A percentile compares a stretch with the other conserved stretches of the same genome.
Evolutionary conservation across 2,797 vertebrate genomes (phyloP).

Genomic region (Amniataba percoides): DNA sequence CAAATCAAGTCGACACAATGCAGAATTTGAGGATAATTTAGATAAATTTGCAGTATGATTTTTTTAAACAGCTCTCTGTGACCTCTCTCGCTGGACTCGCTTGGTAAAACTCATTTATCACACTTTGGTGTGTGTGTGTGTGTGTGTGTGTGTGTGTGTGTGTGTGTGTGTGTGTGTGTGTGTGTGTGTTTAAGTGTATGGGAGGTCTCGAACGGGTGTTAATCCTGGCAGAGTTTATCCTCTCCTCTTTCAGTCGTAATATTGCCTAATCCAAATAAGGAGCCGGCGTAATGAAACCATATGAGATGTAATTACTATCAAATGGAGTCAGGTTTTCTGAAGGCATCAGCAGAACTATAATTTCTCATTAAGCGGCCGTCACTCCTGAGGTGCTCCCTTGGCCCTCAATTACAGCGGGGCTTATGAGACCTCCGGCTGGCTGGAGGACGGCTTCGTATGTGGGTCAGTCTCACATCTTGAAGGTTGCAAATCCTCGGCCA

Average conservation of each 20-base stretch:
- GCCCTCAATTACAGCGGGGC: slow-evolving; percentile 70
- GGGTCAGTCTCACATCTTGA: slow-evolving; percentile 48
- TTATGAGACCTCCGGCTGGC: slow-evolving; percentile 61
- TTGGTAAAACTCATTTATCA: slow-evolving; percentile 32
- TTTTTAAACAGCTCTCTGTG: not conserved
- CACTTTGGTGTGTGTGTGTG: not conserved
- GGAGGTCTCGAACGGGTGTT: slow-evolving; percentile 32
- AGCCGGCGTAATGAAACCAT: slow-evolving; percentile 64
- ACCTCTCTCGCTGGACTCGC: not conserved
- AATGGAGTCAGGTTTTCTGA: slow-evolving; percentile 64
- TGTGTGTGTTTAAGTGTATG: not conserved
- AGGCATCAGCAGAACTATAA: slow-evolving; percentile 74
- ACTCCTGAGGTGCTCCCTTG: slow-evolving; percentile 63
- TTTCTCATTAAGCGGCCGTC: slow-evolving; percentile 78
- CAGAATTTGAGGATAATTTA: slow-evolving; percentile 11
- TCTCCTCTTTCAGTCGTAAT: slow-evolving; percentile 56
- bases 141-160: not conserved
- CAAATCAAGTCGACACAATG: not conserved
- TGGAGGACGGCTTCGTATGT: slow-evolving; percentile 45
- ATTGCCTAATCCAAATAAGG: slow-evolving; percentile 72
- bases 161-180: no score
- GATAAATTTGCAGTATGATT: not conserved
- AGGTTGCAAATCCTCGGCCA: slow-evolving; percentile 40
- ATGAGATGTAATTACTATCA: slow-evolving; percentile 75
- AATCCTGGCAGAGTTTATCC: slow-evolving; percentile 63